Evolutionary conservation across 2,888 invertebrate species (phyloP), one percentile per base, ranked within the genome.

Genomic region (Ectemnius cavifrons): DNA sequence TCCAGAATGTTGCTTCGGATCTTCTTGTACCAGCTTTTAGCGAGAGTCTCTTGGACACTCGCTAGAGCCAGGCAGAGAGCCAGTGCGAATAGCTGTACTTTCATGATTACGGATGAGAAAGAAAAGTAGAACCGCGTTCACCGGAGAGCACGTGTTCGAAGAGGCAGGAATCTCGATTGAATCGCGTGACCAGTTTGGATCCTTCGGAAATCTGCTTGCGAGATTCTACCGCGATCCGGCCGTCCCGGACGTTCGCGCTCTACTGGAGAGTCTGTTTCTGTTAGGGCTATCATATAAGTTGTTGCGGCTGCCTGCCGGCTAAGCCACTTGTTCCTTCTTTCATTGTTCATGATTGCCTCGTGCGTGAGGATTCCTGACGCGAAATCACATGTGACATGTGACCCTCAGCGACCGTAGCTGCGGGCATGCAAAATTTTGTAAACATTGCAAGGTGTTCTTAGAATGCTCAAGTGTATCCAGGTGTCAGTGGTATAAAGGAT

Each of bases 1-100:
- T 90, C 84, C 13, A 94, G 84, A 47, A 94, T 89, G 60, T 91
- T 87, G 4, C 87, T 88, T 13, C 94, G 91, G 71, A 88, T 81
- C 5, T 63, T 58, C 75, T 78, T 80, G 67, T 91, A 91, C 63
- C 6, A 57, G 2, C 11, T 13, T 13, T 2, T 20, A 0, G 67
- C 67, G 4, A 71, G 28, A n/a, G 65, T 56, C 45, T 62, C 23
- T 47, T 13, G 71, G 18, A 2, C 5, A 16, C 3, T 11, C 8
- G 28, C n/a, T 14, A 8, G 49, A 8, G 8, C 16, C 1, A 77
- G 27, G n/a, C 46, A 23, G n/a, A 62, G 2, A 6, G 56, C 11
- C 8, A 75, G 18, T 13, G 16, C 16, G n/a, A 67, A 14, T 16
- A 59, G 4, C 2, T 46, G 46, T 49, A 27, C 11, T 47, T 20